Evolutionary conservation across 1,140 invertebrate species (phyloP).

Genomic region (Heliconius melpomene): DNA sequence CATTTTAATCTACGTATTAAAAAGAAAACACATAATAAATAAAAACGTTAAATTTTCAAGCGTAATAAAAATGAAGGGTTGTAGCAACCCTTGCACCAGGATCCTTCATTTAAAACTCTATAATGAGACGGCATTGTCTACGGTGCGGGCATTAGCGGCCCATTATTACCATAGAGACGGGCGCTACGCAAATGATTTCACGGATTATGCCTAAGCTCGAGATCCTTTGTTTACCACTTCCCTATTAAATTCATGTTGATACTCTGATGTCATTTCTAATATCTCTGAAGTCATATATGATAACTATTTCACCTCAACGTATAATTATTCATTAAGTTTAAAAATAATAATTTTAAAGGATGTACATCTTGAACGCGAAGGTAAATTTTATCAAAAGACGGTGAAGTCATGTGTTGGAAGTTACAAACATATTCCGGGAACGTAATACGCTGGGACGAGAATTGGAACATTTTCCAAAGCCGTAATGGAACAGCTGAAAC

Average conservation of each 20-base stretch:
- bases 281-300: background rate
- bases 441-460: too few species aligned
- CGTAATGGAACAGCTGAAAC: too few species aligned
- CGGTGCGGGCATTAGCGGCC: slow-evolving; percentile 20
- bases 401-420: too few species aligned
- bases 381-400: too few species aligned
- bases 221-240: slow-evolving; percentile 14
- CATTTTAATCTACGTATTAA: too few species aligned
- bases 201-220: slow-evolving; percentile 16
- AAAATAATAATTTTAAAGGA: too few species aligned
- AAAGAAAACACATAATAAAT: too few species aligned
- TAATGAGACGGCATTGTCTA: slow-evolving; percentile 29
- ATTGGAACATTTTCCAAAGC: too few species aligned
- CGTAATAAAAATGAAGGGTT: background rate
- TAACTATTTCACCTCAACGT: background rate
- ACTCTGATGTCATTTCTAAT: background rate
- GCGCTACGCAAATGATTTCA: slow-evolving; percentile 15
- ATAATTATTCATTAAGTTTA: too few species aligned
- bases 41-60: too few species aligned
- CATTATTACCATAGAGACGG: slow-evolving; percentile 12
- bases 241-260: slow-evolving; percentile 12
- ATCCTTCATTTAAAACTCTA: slow-evolving; percentile 17
- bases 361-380: too few species aligned
- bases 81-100: background rate
- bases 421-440: too few species aligned